Base-by-base conservation (phyloP, 2,888 invertebrate species). In the Drosophila prolongata region DNA sequence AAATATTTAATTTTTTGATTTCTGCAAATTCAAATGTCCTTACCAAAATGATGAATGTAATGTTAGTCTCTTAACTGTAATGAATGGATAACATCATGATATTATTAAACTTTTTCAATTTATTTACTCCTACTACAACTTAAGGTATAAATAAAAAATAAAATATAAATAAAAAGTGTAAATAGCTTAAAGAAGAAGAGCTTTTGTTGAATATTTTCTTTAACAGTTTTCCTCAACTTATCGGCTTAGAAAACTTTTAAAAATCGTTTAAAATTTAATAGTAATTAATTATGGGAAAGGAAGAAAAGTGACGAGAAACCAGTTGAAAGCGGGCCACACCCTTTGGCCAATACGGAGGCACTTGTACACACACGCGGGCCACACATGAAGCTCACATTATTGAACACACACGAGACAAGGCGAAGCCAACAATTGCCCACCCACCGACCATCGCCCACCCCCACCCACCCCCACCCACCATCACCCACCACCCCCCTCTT, bases 321-420 rank as follows among this genome's bases (percentile, higher is more conserved):
- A 54, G 30, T 55, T 42, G 70, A 27, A 52, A 14, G 19, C 30
- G 43, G 34, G 55, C 86, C 78, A 72, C 84, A 72, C 75, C 71
- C 76, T 46, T 50, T 40, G 13, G 46, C 66, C 66, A 65, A 54
- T 59, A 35, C 58, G 40, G 11, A 35, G 43, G 13, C 19, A 59
- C 40, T 35, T 46, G 65, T 30, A 44, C 53, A 42, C 34, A 35
- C 43, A 50, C 59, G 27, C 14, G 38, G 44, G 46, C 56, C 58
- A 54, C 56, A 66, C 66, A 47, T 62, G 56, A 52, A 68, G 64
- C 55, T 67, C 57, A 61, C 74, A 62, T 84, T 87, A 89, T 85
- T 85, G 90, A 89, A 89, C 90, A 80, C 76, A 87, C 68, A 76
- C 50, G 77, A 71, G 50, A 68, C 68, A 66, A 42, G 59, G 40